A percentile compares a stretch with the other conserved stretches of the same genome.
phyloP scores from a whole-genome alignment of 2,113 vertebrate genomes.

The Abramis brama region DNA sequence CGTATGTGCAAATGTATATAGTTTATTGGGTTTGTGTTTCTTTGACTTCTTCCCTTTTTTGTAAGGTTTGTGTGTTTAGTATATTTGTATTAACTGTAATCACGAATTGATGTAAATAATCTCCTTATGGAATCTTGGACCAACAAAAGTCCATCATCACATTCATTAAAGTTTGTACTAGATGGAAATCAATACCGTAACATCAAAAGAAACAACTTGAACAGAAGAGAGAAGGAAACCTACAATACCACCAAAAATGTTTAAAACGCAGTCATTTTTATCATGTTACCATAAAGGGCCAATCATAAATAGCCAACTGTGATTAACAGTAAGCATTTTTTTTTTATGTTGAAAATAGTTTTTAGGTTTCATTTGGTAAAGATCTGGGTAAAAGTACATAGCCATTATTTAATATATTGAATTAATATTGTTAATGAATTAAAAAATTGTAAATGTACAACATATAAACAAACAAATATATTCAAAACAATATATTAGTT shows the following conservation, averaged over 20 bases:
- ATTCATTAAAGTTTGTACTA: background rate
- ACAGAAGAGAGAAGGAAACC: slow-evolving; percentile 6
- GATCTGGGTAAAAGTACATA: background rate
- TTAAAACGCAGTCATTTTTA: background rate
- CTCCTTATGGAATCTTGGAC: background rate
- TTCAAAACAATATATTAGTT: background rate
- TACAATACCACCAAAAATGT: background rate
- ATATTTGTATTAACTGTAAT: slow-evolving; percentile 38
- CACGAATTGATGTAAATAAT: slow-evolving; percentile 40
- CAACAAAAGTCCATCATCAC: slow-evolving; percentile 35
- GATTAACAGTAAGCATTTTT: background rate
- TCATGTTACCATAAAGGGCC: background rate
- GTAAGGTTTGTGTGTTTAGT: background rate
- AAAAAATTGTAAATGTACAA: background rate
- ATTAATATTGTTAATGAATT: background rate
- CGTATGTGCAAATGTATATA: slow-evolving; percentile 34
- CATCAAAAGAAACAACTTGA: background rate
- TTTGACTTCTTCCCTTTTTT: background rate
- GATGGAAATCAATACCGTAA: background rate
- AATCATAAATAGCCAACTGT: background rate
- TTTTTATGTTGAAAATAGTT: too few species aligned
- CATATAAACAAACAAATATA: background rate
- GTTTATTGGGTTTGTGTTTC: slow-evolving; percentile 36
- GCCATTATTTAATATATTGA: background rate
- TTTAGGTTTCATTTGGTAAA: background rate